Base-by-base conservation (phyloP, 2,797 vertebrate species). In the Melopsittacus undulatus region DNA sequence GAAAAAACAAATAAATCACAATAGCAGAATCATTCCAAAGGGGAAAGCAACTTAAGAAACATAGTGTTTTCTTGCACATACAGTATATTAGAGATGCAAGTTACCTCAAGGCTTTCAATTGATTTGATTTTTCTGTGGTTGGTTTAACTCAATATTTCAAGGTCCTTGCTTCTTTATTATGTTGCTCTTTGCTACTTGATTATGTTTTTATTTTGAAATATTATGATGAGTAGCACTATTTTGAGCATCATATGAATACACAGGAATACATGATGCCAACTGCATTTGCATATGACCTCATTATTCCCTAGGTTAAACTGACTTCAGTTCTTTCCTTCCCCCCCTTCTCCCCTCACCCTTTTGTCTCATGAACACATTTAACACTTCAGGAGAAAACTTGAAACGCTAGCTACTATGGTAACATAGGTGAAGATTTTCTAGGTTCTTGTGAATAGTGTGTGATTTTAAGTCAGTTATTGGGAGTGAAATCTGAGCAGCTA, bases 1-100 rank as follows among this genome's bases (percentile, higher is more conserved):
- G 32, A 89, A 67, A 96, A 94, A 97, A 92, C 62, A 96, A 96
- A 97, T 96, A 94, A 96, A 95, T 96, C 87, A 94, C 66, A 90
- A 51, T 51, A 94, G 48, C 74, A 92, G 66, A 95, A 94, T 84
- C 69, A 89, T 96, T 94, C 74, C 73, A 91, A 90, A 90, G 34
- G 88, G 77, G 43, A 81, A 84, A 73, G 38, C 77, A 78, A 46
- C 62, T 94, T 66, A 42, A 84, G 83, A 89, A 83, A 90, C 85
- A 84, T 16, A 87, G 46, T 34, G 17, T 89, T 92, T 67, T 80
- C 66, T 92, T 91, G 51, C 52, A 83, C 43, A 56, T 83, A 76
- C 57, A 90, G 69, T 90, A 30, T 87, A 95, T 91, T 95, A 95
- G 45, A 85, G 42, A 95, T 81, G 79, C 68, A 96, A 92, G 70